These are phyloP conservation scores for Mesorhabditis sp. DNA, from an alignment of 2,888 invertebrate genomes.

Conservation along the genomic window DNA sequence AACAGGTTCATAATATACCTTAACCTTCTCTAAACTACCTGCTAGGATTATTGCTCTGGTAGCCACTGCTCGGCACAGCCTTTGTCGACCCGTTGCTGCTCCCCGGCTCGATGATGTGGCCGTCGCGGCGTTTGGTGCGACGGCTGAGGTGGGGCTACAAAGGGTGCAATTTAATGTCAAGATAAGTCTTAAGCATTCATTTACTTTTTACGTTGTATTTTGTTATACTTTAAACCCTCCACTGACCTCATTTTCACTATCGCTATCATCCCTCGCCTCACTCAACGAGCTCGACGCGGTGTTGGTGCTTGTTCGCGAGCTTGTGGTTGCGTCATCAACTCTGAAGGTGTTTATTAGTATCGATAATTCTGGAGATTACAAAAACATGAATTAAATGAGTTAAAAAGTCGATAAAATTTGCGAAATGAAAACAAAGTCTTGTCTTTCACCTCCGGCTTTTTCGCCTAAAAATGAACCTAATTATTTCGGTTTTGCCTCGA, in stretches of 20 bases:
- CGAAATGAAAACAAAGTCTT: neutral
- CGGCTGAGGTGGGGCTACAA: constrained; percentile 10
- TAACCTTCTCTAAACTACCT: constrained; percentile 11
- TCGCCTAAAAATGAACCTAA: too few relatives aligned
- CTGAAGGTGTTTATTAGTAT: constrained; percentile 19
- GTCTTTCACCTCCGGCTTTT: too few relatives aligned
- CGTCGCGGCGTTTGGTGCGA: constrained; percentile 8
- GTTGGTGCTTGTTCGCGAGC: constrained; percentile 27
- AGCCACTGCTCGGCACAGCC: constrained; percentile 43
- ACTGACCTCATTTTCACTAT: constrained; percentile 27
- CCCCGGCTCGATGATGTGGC: constrained; percentile 17
- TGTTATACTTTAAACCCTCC: neutral
- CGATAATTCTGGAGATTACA: constrained; percentile 11
- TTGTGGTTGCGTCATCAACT: constrained; percentile 34
- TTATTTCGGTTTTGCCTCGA: too few relatives aligned
- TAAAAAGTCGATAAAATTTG: neutral
- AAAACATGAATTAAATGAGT: constrained; percentile 9
- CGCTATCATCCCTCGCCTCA: constrained; percentile 32
- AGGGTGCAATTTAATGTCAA: neutral
- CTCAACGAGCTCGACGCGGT: constrained; percentile 31
- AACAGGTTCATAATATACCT: neutral
- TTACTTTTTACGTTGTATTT: neutral
- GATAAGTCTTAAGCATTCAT: neutral
- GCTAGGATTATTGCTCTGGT: constrained; percentile 47
- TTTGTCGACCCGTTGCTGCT: constrained; percentile 23